A percentile compares a stretch with the other conserved stretches of the same genome.
These are phyloP conservation scores for Unio pictorum DNA, from an alignment of 2,888 invertebrate genomes.

Conservation along the genomic window DNA sequence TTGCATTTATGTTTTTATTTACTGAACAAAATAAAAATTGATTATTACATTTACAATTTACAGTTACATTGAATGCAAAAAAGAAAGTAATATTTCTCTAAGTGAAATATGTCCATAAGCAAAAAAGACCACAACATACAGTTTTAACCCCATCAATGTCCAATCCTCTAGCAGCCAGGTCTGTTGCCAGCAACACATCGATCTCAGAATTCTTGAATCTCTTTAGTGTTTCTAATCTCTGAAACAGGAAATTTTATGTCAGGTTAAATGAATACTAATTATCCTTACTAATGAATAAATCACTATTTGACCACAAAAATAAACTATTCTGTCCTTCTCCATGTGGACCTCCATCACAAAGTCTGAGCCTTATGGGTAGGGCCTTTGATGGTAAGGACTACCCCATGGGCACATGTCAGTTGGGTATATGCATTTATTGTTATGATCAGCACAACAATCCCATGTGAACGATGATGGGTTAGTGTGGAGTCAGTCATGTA, in stretches of 20 bases:
- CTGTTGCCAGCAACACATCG: slow-evolving; percentile 88
- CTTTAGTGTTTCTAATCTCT: slow-evolving; percentile 89
- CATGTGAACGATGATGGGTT: too few relatives aligned
- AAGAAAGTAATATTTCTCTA: background rate
- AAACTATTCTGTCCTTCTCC: too few relatives aligned
- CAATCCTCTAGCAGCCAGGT: slow-evolving; percentile 93
- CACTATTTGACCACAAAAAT: too few relatives aligned
- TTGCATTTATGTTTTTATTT: background rate
- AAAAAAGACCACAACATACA: slow-evolving; percentile 71
- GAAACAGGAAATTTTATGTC: slow-evolving; percentile 10
- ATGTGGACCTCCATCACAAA: too few relatives aligned
- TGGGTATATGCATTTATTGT: too few relatives aligned
- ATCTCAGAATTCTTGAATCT: slow-evolving; percentile 86
- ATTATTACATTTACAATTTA: background rate
- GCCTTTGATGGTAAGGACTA: too few relatives aligned
- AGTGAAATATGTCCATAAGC: background rate
- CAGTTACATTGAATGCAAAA: background rate
- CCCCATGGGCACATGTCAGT: too few relatives aligned
- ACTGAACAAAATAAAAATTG: too few relatives aligned
- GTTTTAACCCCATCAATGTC: slow-evolving; percentile 98
- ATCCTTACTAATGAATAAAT: too few relatives aligned
- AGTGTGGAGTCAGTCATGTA: too few relatives aligned
- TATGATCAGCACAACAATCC: too few relatives aligned
- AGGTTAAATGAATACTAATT: background rate
- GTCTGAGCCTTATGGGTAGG: too few relatives aligned